Percentiles rank a stretch among this genome's conserved stretches.
Evolutionary conservation across 2,888 invertebrate species (phyloP).

Genomic region (Drosophila koepferae): DNA sequence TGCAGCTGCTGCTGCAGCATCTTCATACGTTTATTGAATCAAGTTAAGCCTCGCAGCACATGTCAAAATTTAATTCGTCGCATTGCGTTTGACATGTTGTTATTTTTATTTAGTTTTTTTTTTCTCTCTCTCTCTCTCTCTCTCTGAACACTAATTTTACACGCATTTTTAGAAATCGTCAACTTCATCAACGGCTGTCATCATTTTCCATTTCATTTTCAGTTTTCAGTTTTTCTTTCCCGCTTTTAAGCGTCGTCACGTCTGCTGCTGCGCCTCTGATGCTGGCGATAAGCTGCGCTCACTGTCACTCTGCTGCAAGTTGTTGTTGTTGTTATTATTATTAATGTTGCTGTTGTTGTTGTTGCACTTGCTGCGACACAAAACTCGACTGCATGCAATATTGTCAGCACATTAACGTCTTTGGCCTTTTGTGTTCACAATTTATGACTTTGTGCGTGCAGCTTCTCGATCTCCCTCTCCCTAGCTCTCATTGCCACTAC

Average conservation of each 20-base stretch:
- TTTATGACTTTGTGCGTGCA: constrained; percentile 74
- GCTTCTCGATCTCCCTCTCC: neutral
- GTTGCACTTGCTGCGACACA: constrained; percentile 37
- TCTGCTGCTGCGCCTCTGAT: constrained; percentile 57
- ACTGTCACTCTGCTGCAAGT: constrained; percentile 41
- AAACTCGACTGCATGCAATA: constrained; percentile 76
- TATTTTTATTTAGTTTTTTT: constrained; percentile 47
- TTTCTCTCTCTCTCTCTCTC: neutral
- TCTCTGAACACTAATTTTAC: constrained; percentile 77
- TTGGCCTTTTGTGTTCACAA: constrained; percentile 77
- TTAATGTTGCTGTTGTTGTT: constrained; percentile 8
- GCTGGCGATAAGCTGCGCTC: constrained; percentile 69
- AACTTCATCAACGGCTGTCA: constrained; percentile 80
- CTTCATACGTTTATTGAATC: constrained; percentile 69
- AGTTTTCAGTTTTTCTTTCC: constrained; percentile 3
- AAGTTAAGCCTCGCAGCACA: constrained; percentile 40
- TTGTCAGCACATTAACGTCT: constrained; percentile 81
- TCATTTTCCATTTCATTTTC: constrained; percentile 52
- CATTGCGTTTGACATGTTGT: constrained; percentile 80
- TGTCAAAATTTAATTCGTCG: constrained; percentile 79
- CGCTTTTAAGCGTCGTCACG: constrained; percentile 62
- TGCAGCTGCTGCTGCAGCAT: constrained; percentile 6
- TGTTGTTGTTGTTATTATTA: neutral
- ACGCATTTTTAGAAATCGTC: constrained; percentile 82
- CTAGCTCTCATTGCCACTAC: neutral